These are phyloP conservation scores for Acleris emargana DNA, from an alignment of 2,888 invertebrate genomes.

Conservation along the genomic window DNA sequence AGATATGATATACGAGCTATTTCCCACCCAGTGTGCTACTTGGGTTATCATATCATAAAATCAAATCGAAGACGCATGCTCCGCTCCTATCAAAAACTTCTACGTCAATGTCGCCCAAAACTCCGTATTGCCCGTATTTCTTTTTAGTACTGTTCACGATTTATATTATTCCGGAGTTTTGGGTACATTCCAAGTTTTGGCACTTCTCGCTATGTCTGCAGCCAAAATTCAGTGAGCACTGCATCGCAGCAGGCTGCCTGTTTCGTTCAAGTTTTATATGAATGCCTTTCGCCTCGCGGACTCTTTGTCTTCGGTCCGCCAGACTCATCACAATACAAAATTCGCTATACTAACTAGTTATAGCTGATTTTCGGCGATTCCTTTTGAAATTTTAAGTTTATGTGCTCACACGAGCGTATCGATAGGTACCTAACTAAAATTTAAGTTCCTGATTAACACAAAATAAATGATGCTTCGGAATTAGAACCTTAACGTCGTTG, in stretches of 20 bases:
- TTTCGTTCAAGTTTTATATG: conserved; percentile 43
- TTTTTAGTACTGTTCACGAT: conserved; percentile 27
- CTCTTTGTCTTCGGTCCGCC: conserved; percentile 40
- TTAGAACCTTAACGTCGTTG: too few species aligned
- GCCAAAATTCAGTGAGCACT: conserved; percentile 51
- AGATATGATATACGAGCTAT: too few species aligned
- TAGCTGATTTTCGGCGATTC: too few species aligned
- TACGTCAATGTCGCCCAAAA: background rate
- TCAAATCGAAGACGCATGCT: background rate
- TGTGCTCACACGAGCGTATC: too few species aligned
- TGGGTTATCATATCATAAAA: background rate
- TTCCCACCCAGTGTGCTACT: too few species aligned
- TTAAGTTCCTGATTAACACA: too few species aligned
- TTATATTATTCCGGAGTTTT: conserved; percentile 35
- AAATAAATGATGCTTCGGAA: too few species aligned
- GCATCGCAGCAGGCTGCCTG: conserved; percentile 34
- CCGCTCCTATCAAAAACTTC: background rate
- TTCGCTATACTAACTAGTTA: conserved; percentile 10
- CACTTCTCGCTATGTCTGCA: conserved; percentile 51
- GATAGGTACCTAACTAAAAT: too few species aligned
- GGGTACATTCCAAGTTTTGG: conserved; percentile 49
- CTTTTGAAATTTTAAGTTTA: too few species aligned
- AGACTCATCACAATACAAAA: conserved; percentile 27
- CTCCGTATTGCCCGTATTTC: conserved; percentile 13
- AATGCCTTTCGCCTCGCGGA: conserved; percentile 36